These are phyloP conservation scores for Poecilia gillii DNA, from an alignment of 2,797 vertebrate species.

Conservation along the genomic window DNA sequence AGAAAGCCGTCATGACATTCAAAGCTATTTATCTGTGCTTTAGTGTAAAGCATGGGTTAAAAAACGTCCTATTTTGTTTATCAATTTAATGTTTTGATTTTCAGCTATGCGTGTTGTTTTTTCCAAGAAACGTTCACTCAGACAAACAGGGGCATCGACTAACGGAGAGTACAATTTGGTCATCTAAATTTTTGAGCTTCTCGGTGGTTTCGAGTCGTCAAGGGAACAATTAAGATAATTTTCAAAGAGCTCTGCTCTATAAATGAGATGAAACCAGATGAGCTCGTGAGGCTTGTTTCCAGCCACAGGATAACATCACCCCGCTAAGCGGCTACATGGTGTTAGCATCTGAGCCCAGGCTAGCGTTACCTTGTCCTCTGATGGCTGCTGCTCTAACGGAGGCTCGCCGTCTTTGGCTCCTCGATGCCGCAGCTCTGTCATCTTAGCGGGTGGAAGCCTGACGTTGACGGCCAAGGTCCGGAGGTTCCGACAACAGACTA, in stretches of 20 bases:
- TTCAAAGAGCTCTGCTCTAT: accelerated
- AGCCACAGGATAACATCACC: not conserved
- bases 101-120: conserved; percentile 9
- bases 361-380: conserved; percentile 81
- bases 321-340: conserved; percentile 29
- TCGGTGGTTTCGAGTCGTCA: not conserved
- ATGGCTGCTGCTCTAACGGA: conserved; percentile 65
- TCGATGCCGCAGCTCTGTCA: conserved; percentile 83
- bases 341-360: conserved; percentile 44
- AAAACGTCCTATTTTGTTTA: not conserved
- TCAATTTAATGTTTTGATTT: not conserved
- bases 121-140: not conserved
- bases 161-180: not conserved
- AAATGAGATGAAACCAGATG: not conserved
- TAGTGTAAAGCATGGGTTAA: accelerated
- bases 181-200: not conserved
- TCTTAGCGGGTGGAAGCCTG: conserved; percentile 45
- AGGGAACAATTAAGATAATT: accelerated
- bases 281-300: not conserved
- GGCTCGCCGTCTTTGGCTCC: conserved; percentile 69
- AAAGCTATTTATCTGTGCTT: not conserved
- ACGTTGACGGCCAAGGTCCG: conserved; percentile 36
- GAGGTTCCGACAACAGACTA: conserved; percentile 12
- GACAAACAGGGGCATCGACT: not conserved
- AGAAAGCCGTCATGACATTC: accelerated